These are phyloP conservation scores for Andrena dorsata DNA, from an alignment of 2,888 invertebrate species.

Conservation along the genomic window DNA sequence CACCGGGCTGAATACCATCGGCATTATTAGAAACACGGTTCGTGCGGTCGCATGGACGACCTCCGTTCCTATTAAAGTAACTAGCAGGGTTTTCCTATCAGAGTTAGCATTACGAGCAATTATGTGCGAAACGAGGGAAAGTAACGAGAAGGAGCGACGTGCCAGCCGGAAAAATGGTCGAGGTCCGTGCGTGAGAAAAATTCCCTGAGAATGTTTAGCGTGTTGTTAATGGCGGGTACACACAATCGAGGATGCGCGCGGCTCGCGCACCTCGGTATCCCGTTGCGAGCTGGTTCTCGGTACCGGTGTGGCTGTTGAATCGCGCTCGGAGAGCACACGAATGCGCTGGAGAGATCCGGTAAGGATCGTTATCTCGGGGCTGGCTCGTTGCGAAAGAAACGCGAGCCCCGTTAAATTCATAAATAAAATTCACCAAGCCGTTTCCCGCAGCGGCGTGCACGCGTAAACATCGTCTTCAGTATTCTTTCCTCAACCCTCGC, in stretches of 20 bases:
- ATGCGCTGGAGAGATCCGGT: constrained; percentile 64
- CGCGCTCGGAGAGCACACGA: constrained; percentile 40
- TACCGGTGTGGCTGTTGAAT: constrained; percentile 39
- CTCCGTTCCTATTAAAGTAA: not conserved
- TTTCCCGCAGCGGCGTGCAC: not conserved
- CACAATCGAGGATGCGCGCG: constrained; percentile 51
- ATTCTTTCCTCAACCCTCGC: not conserved
- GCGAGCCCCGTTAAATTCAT: constrained; percentile 54
- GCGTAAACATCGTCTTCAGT: constrained; percentile 11
- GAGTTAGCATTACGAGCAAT: constrained; percentile 18
- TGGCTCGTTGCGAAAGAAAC: constrained; percentile 60
- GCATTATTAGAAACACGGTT: not conserved
- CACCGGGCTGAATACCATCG: not conserved
- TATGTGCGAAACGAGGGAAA: constrained; percentile 36
- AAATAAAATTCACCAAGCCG: constrained; percentile 52
- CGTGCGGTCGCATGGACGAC: not conserved
- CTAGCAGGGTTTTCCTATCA: not conserved
- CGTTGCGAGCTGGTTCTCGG: constrained; percentile 45
- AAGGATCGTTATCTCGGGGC: constrained; percentile 67
- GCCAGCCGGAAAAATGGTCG: constrained; percentile 61
- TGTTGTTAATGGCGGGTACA: constrained; percentile 63
- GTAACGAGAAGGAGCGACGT: constrained; percentile 48
- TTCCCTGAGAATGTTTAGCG: constrained; percentile 65
- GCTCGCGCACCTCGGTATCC: constrained; percentile 42
- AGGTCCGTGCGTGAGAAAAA: constrained; percentile 59